Conservation (phyloP, 2,888 invertebrate genomes). For the Dasysyrphus albostriatus region DNA sequence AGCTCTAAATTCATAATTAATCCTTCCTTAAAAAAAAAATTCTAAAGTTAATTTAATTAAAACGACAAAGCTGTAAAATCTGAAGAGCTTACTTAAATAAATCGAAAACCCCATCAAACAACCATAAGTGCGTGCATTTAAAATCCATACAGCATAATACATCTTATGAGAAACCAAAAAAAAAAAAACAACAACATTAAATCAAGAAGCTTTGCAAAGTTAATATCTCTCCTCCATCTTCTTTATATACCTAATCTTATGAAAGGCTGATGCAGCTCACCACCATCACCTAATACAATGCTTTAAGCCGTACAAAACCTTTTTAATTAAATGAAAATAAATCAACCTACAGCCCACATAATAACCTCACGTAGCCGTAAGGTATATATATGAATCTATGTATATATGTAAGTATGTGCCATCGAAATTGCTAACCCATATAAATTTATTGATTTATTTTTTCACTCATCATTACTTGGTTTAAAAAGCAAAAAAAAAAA, state of each 20-base stretch:
- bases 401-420: background rate
- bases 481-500: background rate
- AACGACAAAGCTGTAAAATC: constrained; percentile 12
- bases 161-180: background rate
- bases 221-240: background rate
- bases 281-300: constrained; percentile 10
- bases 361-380: constrained; percentile 31
- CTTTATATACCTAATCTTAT: constrained; percentile 3
- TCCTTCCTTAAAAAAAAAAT: background rate
- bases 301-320: constrained; percentile 21
- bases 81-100: constrained; percentile 7
- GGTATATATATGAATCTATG: background rate
- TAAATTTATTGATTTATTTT: constrained; percentile 42
- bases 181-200: constrained; percentile 2
- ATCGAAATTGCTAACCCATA: constrained; percentile 32
- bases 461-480: constrained; percentile 26
- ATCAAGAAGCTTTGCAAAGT: constrained; percentile 15
- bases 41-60: constrained; percentile 4
- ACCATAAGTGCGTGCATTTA: constrained; percentile 7
- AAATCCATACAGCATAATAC: background rate
- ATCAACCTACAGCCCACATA: constrained; percentile 29
- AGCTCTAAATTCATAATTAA: too few relatives aligned
- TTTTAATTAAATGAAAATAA: constrained; percentile 43
- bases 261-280: constrained; percentile 21
- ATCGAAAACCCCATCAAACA: constrained; percentile 5